Evolutionary conservation across 2,888 invertebrate genomes (phyloP), one percentile per base, ranked within the genome.

Genomic region (Drosophila affinis): DNA sequence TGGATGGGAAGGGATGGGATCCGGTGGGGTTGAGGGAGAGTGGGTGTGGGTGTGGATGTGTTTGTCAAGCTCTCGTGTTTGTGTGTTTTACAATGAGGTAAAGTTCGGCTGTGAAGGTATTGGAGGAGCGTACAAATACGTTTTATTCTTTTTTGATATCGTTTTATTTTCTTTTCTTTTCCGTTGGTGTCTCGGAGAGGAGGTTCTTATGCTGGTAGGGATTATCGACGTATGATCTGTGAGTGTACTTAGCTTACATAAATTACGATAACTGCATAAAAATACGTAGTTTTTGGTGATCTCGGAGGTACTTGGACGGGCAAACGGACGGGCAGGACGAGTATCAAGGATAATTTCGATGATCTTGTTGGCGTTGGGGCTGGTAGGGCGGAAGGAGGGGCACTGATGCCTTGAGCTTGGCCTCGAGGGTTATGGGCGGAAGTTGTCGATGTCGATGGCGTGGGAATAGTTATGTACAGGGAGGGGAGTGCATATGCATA

Each of bases 51-150:
- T 2, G 14, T 2, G 39, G 14, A 7, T 74, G 59, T 75, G 52
- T 72, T 68, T 62, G 74, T 73, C 73, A 77, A 76, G 77, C 76
- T 73, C 45, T 69, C 69, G 71, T 70, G 59, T 70, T 56, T 74
- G 61, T 81, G 80, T 83, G 88, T 84, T 78, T 86, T 86, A 86
- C 85, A 86, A 86, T 86, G 85, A 86, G 85, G 85, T 86, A 86
- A 86, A 86, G 85, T 88, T 88, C 82, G 79, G 89, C 85, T 78
- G 89, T 88, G 85, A 78, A 85, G 85, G 85, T 76, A 73, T 74
- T 75, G 85, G 72, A 85, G 78, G 72, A 80, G 69, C 76, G 85
- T 76, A 83, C 77, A 86, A 79, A 80, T 78, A 74, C 72, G 76
- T 75, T 72, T 67, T 68, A 67, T 58, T 58, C 24, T 64, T 44